Percentiles rank a stretch among this genome's conserved stretches.
These are phyloP conservation scores for Rotaria magnacalcarata DNA, from an alignment of 2,888 invertebrate genomes.

Conservation along the genomic window DNA sequence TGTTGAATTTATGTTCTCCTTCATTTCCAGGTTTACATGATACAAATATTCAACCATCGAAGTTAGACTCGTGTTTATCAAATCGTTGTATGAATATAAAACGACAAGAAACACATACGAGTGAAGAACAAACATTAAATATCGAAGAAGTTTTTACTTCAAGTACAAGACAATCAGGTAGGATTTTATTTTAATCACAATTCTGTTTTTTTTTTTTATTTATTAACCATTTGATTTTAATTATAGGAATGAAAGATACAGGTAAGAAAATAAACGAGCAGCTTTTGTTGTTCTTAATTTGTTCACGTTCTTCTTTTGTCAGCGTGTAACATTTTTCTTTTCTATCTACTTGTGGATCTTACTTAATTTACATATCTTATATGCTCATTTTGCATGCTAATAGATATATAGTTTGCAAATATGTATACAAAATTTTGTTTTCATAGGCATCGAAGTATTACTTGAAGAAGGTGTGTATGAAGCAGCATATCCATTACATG, in stretches of 20 bases:
- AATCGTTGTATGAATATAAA: background rate
- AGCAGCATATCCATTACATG: slow-evolving; percentile 45
- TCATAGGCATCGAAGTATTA: slow-evolving; percentile 43
- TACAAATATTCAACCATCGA: background rate
- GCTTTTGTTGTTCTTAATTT: no score
- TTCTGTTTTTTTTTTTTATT: background rate
- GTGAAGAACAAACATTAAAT: slow-evolving; percentile 22
- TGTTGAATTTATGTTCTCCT: background rate
- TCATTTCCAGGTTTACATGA: background rate
- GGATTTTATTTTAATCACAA: background rate
- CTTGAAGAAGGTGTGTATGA: slow-evolving; percentile 40
- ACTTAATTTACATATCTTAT: no score
- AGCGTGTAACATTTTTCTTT: no score
- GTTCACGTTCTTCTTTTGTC: no score
- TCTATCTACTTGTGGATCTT: no score
- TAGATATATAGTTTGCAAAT: background rate
- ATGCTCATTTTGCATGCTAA: background rate
- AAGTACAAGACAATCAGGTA: slow-evolving; percentile 30
- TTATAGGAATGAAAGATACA: slow-evolving; percentile 10
- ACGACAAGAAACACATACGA: background rate
- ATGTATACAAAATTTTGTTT: background rate
- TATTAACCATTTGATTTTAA: no score
- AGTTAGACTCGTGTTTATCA: background rate
- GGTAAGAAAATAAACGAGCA: background rate
- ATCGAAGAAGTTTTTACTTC: slow-evolving; percentile 29